phyloP scores from a whole-genome alignment of 1,140 invertebrate species.

The Pseudomyrmex sp. region DNA sequence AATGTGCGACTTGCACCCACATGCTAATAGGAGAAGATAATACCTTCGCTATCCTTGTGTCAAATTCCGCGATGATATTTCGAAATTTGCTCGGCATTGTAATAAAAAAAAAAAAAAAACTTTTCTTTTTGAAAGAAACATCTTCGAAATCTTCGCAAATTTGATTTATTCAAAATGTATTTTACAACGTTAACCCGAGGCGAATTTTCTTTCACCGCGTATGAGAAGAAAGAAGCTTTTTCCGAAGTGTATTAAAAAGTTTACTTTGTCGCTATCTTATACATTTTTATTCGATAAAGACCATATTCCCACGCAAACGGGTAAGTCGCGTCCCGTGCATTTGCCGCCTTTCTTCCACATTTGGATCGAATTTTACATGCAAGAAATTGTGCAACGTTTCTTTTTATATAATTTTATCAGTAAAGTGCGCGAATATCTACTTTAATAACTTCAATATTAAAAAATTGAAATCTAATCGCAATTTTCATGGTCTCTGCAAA shows the following conservation, averaged over 20 bases:
- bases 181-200: background rate
- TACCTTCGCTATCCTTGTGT: background rate
- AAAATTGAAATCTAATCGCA: too few species aligned
- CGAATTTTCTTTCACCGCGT: background rate
- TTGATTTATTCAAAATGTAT: background rate
- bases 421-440: too few species aligned
- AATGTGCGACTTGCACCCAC: constrained; percentile 13
- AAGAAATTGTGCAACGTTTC: too few species aligned
- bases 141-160: constrained; percentile 11
- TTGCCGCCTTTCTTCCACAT: too few species aligned
- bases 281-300: constrained; percentile 12
- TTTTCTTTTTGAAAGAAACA: background rate
- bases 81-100: background rate
- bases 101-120: too few species aligned
- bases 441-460: too few species aligned
- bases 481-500: background rate
- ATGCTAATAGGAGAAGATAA: constrained; percentile 1
- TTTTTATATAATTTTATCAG: too few species aligned
- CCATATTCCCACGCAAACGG: too few species aligned
- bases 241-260: constrained; percentile 18
- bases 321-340: too few species aligned
- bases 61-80: constrained; percentile 24
- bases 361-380: too few species aligned
- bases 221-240: background rate
- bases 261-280: constrained; percentile 1